Evolutionary conservation across 30 jellyfish, hydroid and myxozoan genomes (phyloP).

Genomic region (Chrysaora quinquecirrha): DNA sequence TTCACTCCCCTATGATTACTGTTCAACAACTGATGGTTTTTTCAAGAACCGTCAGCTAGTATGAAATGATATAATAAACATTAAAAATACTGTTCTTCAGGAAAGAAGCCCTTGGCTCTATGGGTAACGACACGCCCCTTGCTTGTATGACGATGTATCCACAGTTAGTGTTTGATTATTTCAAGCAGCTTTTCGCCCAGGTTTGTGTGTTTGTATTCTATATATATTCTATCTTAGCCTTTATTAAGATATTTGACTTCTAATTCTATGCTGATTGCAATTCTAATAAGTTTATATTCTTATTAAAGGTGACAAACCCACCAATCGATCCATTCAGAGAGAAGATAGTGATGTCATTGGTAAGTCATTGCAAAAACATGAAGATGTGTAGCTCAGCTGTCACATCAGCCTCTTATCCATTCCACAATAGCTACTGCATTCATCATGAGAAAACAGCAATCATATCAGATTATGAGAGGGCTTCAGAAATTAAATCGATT

Average conservation of each 20-base stretch:
- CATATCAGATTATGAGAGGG: no score
- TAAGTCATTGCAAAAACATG: no score
- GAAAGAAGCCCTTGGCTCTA: conserved; percentile 78
- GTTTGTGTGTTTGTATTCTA: conserved; percentile 24
- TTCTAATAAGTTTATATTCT: not conserved
- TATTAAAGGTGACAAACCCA: conserved; percentile 73
- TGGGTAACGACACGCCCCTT: conserved; percentile 82
- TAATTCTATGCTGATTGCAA: not conserved
- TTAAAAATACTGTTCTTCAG: conserved; percentile 2
- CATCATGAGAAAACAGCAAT: no score
- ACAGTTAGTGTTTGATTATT: conserved; percentile 65
- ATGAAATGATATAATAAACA: not conserved
- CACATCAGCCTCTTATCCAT: no score
- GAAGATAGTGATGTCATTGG: conserved; percentile 78
- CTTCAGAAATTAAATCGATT: no score
- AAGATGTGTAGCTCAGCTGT: no score
- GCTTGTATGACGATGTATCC: conserved; percentile 84
- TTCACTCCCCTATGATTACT: no score
- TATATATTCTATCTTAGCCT: not conserved
- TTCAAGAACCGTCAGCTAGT: not conserved
- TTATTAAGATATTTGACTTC: not conserved
- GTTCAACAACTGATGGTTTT: no score
- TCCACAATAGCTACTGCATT: no score
- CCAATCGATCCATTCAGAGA: conserved; percentile 84
- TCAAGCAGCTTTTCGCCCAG: conserved; percentile 85